These are phyloP conservation scores for Trichonephila clavipes DNA, from an alignment of 1,140 invertebrate species.

Conservation along the genomic window DNA sequence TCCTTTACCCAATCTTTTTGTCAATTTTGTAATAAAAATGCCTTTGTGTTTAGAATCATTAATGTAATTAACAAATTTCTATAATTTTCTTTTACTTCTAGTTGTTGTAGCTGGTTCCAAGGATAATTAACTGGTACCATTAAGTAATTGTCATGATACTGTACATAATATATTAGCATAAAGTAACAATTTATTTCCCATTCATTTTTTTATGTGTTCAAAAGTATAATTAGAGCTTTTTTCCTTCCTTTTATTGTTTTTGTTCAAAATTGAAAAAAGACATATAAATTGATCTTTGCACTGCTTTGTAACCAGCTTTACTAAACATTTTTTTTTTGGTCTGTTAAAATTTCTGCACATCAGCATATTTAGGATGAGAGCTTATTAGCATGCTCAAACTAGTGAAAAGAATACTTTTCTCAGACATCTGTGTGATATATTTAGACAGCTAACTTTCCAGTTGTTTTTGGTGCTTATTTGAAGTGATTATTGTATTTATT, in stretches of 20 bases:
- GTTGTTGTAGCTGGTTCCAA: neutral
- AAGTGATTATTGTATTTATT: constrained; percentile 62
- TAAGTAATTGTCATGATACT: neutral
- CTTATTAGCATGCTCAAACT: constrained; percentile 54
- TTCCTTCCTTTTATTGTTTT: neutral
- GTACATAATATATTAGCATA: constrained; percentile 4
- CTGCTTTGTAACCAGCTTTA: constrained; percentile 42
- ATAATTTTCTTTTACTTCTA: neutral
- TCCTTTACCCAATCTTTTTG: neutral
- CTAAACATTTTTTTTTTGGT: neutral
- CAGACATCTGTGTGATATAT: constrained; percentile 59
- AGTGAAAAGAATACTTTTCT: constrained; percentile 51
- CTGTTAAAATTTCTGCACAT: neutral
- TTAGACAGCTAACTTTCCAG: constrained; percentile 52
- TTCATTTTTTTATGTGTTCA: neutral
- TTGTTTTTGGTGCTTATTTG: constrained; percentile 49
- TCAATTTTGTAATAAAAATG: constrained; percentile 36
- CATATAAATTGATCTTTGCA: neutral
- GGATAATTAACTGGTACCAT: neutral
- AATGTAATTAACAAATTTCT: constrained; percentile 4
- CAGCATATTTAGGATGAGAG: constrained; percentile 2
- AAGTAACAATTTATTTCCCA: neutral
- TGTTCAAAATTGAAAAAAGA: neutral
- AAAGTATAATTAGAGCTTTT: neutral
- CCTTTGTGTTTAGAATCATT: neutral